Evolutionary conservation across 2,888 invertebrate genomes (phyloP).

Genomic region (Tenthredo amoena): DNA sequence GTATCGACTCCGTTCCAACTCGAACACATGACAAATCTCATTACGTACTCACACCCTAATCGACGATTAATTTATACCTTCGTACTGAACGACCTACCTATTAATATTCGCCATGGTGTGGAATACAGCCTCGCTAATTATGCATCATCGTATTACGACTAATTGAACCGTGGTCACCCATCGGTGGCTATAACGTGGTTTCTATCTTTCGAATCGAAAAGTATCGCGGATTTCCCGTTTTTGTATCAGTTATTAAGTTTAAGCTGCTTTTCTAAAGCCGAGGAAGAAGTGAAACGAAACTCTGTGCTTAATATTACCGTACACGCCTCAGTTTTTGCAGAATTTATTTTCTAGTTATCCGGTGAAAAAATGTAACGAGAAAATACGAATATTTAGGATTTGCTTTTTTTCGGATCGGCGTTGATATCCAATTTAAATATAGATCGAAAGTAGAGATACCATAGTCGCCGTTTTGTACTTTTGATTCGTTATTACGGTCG

Average conservation of each 20-base stretch:
- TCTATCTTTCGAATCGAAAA: not conserved
- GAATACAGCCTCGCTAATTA: not conserved
- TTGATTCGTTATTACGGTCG: slow-evolving; percentile 14
- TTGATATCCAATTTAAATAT: not conserved
- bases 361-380: too few relatives aligned
- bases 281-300: too few relatives aligned
- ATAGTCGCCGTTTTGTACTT: not conserved
- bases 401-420: not conserved
- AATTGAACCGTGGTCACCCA: slow-evolving; percentile 6
- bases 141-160: not conserved
- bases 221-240: not conserved
- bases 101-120: not conserved
- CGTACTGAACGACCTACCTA: not conserved
- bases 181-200: not conserved
- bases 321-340: too few relatives aligned
- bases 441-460: not conserved
- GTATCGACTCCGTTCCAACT: not conserved
- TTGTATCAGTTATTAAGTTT: not conserved
- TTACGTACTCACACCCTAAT: not conserved
- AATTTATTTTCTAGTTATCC: too few relatives aligned
- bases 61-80: not conserved
- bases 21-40: too few relatives aligned
- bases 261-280: too few relatives aligned
- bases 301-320: too few relatives aligned
- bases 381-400: not conserved